phyloP scores from a whole-genome alignment of 2,888 invertebrate species.

The Oasisia sp. region DNA sequence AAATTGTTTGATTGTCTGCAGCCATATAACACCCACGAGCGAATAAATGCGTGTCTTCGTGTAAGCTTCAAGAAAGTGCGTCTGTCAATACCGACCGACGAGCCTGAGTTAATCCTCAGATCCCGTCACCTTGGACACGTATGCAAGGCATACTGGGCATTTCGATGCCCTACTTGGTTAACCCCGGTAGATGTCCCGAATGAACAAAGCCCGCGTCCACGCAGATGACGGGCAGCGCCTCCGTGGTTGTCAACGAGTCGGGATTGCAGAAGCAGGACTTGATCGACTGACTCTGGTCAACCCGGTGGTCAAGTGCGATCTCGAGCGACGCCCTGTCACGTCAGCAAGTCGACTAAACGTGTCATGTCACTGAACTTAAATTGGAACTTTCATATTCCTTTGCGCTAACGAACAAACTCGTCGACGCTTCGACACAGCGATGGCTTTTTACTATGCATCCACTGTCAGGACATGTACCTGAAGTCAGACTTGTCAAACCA shows the following conservation, averaged over 20 bases:
- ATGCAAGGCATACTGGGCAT: neutral
- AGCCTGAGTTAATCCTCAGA: neutral
- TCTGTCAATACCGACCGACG: neutral
- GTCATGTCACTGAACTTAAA: too few relatives aligned
- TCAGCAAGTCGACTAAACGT: neutral
- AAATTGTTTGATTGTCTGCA: neutral
- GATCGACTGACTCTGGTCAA: neutral
- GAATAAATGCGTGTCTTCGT: neutral
- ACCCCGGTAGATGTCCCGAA: neutral
- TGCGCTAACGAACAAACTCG: too few relatives aligned
- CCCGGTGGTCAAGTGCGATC: neutral
- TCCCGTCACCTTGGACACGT: neutral
- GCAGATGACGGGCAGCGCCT: neutral
- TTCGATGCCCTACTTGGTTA: neutral
- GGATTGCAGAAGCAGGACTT: neutral
- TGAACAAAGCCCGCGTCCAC: neutral
- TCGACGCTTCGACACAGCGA: too few relatives aligned
- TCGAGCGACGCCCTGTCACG: neutral
- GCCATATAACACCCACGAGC: neutral
- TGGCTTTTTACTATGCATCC: too few relatives aligned
- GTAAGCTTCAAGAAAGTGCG: neutral
- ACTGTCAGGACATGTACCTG: too few relatives aligned
- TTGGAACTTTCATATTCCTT: too few relatives aligned
- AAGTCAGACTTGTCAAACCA: too few relatives aligned
- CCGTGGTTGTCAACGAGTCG: neutral